phyloP scores from a whole-genome alignment of 2,797 vertebrate species.

The Stomatorhinus walkeri region DNA sequence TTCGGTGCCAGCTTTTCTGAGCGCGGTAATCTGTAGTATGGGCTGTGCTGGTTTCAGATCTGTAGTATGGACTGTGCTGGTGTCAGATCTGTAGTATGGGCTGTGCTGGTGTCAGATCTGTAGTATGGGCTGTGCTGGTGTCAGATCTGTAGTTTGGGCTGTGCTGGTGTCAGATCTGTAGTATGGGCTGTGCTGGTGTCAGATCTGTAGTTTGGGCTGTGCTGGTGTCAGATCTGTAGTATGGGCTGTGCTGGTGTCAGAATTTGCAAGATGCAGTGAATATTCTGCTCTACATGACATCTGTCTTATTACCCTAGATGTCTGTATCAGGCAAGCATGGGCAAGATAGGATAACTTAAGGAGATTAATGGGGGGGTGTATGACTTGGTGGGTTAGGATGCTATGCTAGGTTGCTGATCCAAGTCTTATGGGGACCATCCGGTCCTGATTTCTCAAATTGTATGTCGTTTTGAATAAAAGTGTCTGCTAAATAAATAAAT shows the following conservation, averaged over 20 bases:
- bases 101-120: slow-evolving; percentile 27
- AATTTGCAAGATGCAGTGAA: not conserved
- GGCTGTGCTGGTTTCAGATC: too few species aligned
- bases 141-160: too few species aligned
- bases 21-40: slow-evolving; percentile 57
- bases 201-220: too few species aligned
- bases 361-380: not conserved
- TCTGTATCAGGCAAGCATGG: not conserved
- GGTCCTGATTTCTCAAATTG: not conserved
- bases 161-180: slow-evolving; percentile 36
- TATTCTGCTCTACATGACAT: not conserved
- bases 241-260: not conserved
- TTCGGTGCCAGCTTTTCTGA: slow-evolving; percentile 53
- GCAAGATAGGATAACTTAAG: not conserved
- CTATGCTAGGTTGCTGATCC: not conserved
- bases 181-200: slow-evolving; percentile 30
- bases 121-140: slow-evolving; percentile 36
- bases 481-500: not conserved
- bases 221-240: too few species aligned
- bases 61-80: too few species aligned
- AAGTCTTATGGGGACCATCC: not conserved
- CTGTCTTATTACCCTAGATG: not conserved
- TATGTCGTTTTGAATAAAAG: not conserved
- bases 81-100: too few species aligned
- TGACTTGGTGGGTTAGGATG: not conserved